Evolutionary conservation across 2,113 vertebrate species (phyloP), one percentile per base, ranked within the genome.

Genomic region (Amphiprion percula): DNA sequence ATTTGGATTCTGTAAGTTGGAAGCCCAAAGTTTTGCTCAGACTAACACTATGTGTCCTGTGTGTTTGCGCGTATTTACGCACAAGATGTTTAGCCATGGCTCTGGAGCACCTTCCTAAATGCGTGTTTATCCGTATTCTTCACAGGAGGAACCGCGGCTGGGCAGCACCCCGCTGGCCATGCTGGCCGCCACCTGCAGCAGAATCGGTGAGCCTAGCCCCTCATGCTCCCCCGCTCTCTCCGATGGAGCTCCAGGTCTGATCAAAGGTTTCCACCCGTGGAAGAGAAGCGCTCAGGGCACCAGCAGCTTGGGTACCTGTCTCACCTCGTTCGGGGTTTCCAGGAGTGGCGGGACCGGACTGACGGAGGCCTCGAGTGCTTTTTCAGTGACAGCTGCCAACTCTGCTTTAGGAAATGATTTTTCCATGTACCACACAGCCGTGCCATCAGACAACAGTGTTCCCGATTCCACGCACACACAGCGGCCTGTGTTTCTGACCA

Each of bases 181-280:
- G 97, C 92, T 98, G 73, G 97, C 97, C 46, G 97, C 97, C 90
- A 98, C 97, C 92, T 99, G 97, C 92, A 98, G 97, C 87, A 96
- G 97, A 88, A 98, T 99, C 90, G 97, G 97, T 52, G 97, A 97
- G 75, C 94, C 96, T 83, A 95, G 94, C 87, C 94, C 96, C 10
- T 96, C 97, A 26, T 95, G 95, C 82, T 95, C 96, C 55, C 93
- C 95, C 26, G 83, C 73, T 15, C 94, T 96, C 10, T 96, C 96
- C 68, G 96, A 97, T 87, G 95, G 94, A 83, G 88, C 95, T 30
- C 91, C 94, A 24, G 95, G 96, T 44, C 95, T 96, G 86, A 91
- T 93, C 30, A 97, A 96, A 90, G 97, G 97, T 26, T 98, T 98
- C 79, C 96, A 98, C 67, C 96, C 97, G 19, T 99, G 97, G 97